Evolutionary conservation across 2,113 vertebrate genomes (phyloP), one percentile per base, ranked within the genome.

Genomic region (Kryptolebias marmoratus): DNA sequence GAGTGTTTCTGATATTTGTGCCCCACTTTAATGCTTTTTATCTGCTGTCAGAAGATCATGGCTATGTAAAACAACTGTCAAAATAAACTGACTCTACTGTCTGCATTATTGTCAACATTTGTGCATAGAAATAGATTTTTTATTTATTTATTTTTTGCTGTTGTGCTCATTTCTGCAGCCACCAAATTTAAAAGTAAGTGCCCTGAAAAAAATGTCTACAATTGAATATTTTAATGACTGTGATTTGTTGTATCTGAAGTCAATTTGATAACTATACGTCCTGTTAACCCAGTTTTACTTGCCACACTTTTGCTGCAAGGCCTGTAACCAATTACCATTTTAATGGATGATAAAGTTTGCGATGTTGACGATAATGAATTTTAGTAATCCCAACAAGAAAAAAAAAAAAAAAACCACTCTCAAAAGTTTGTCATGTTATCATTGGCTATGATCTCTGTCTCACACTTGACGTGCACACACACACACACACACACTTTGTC

Each of bases 381-480:
- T 88, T 71, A 87, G 84, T 87, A 83, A 86, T 88, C 84, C 77
- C 69, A 77, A 73, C 81, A 79, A 75, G 67, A 3, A 66, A 12
- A 44, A 50, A 63, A 16, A 45, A 44, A 28, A 28, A 49, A 30
- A 77, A 67, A 75, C 75, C 60, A 54, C 71, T 74, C 78, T 81
- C 55, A 79, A 88, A 92, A 91, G 83, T 91, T 91, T 85, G 73
- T 86, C 74, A 79, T 76, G 67, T 90, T 92, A 92, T 92, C 91
- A 61, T 22, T 54, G 54, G 64, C 67, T 67, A 11, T 74, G 55
- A 92, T 91, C 84, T 86, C 76, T 62, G 64, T 1, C 71, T 72
- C 63, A 58, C 49, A 30, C 28, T 64, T 42, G 39, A 5, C 4
- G 9, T 42, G 39, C 39, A 42, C 54, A 28, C 72, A 42, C 52